A percentile compares a stretch with the other conserved stretches of the same genome.
phyloP scores from a whole-genome alignment of 2,888 invertebrate genomes.

The Ophion costatus region DNA sequence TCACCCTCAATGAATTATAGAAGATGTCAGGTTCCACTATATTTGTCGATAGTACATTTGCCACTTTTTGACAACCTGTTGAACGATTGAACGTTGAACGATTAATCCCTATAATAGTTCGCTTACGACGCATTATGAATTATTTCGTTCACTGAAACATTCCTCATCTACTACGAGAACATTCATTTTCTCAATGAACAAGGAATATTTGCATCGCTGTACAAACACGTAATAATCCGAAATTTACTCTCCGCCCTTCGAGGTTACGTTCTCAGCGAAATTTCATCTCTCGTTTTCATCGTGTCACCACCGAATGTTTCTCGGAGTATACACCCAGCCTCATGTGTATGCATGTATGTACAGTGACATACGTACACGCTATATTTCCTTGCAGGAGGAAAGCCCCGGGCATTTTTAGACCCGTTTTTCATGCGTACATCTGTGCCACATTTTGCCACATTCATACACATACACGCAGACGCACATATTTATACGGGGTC shows the following conservation, averaged over 20 bases:
- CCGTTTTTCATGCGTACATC: constrained; percentile 28
- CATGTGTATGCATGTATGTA: constrained; percentile 2
- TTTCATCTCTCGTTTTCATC: constrained; percentile 51
- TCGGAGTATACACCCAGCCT: neutral
- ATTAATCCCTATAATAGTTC: neutral
- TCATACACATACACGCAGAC: neutral
- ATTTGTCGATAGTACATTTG: no score
- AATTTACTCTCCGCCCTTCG: constrained; percentile 15
- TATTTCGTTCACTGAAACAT: neutral
- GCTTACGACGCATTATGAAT: neutral
- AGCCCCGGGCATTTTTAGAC: constrained; percentile 17
- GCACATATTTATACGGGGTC: no score
- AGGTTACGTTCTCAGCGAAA: constrained; percentile 28
- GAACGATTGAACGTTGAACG: neutral
- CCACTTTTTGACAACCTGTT: no score
- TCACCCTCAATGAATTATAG: no score
- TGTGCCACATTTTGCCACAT: constrained; percentile 38
- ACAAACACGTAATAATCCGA: constrained; percentile 33
- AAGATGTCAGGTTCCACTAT: no score
- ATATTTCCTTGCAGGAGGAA: constrained; percentile 11
- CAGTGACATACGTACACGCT: neutral
- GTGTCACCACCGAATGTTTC: constrained; percentile 11
- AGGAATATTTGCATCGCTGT: constrained; percentile 13
- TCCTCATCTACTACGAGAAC: neutral
- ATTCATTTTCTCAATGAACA: constrained; percentile 10